Percentiles rank a stretch among this genome's conserved stretches.
These are phyloP conservation scores for Semnornis frantzii DNA, from an alignment of 2,113 vertebrate genomes.

Conservation along the genomic window DNA sequence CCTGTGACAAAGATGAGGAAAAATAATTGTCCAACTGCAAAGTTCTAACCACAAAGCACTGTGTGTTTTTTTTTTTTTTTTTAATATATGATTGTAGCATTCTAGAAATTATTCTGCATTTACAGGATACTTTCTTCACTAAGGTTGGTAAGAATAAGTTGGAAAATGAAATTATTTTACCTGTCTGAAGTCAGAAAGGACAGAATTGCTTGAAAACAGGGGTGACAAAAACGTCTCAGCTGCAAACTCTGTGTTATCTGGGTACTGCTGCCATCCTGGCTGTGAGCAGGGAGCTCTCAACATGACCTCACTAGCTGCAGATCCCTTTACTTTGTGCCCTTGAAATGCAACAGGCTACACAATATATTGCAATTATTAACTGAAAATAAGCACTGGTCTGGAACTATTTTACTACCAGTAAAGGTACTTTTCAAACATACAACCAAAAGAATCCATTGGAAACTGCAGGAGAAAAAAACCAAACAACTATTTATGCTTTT, in stretches of 20 bases:
- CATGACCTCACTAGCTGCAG: slow-evolving; percentile 70
- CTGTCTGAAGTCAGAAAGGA: slow-evolving; percentile 58
- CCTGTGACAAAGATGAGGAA: background rate
- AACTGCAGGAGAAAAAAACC: background rate
- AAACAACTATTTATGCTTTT: background rate
- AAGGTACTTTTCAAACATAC: background rate
- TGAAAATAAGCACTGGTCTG: background rate
- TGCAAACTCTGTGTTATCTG: background rate
- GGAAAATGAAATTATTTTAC: slow-evolving; percentile 53
- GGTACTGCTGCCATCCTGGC: slow-evolving; percentile 11
- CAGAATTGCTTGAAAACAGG: background rate
- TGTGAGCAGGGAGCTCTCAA: slow-evolving; percentile 46
- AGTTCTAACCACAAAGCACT: background rate
- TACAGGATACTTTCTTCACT: background rate
- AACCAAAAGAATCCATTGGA: background rate
- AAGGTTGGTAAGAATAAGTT: background rate
- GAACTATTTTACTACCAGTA: background rate
- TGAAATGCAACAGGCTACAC: slow-evolving; percentile 75
- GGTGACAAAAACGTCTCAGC: background rate
- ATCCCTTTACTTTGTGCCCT: slow-evolving; percentile 76
- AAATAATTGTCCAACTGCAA: background rate
- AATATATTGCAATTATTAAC: slow-evolving; percentile 8
- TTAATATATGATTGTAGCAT: background rate
- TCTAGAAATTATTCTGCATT: background rate
- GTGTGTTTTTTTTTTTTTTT: background rate